Base-by-base conservation (phyloP, 1,140 invertebrate genomes). In the Brachionus manjavacas region DNA sequence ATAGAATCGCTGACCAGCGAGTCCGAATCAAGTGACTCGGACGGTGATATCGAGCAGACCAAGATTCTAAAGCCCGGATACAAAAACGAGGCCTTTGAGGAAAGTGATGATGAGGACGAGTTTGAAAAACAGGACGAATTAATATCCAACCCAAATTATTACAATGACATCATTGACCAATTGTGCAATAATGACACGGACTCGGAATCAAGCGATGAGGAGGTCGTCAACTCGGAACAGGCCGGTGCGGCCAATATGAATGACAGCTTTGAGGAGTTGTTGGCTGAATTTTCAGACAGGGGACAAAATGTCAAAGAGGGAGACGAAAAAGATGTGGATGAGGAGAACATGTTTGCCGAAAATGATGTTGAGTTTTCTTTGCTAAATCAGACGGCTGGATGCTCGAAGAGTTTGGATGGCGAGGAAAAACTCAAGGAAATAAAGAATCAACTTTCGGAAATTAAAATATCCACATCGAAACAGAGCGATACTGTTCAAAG, bases 261-360 rank as follows among this genome's bases (percentile, higher is more conserved):
- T n/a, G 72, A 76, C 23, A 76, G 72, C 12, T 76, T 76, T 76
- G 72, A 76, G 25, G 72, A 76, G 14, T 49, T 76, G 46, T 49
- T 76, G 25, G 72, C 72, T 12, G 72, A 76, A 25, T 76, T 76
- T 76, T 76, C 72, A 25, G 72, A 76, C 20, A 76, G 25, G 8
- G 43, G 25, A 1, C 41, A 25, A 76, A 35, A 76, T 76, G 28
- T 7, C 1, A 49, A n/a, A 11, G 31, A 76, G 52, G 79, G 60
- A 25, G 79, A 55, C 35, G 79, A 81, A 64, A 81, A 68, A 14
- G 79, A 81, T 16, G 28, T 81, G 0, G 79, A 81, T 55, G 79
- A 81, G 16, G 52, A 81, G 64, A 81, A 81, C 79, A 81, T 81
- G 79, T 64, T 41, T 68, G 79, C 79, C 2, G 79, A 81, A 60